These are phyloP conservation scores for Nesoenas mayeri DNA, from an alignment of 2,113 vertebrate genomes.

Conservation along the genomic window DNA sequence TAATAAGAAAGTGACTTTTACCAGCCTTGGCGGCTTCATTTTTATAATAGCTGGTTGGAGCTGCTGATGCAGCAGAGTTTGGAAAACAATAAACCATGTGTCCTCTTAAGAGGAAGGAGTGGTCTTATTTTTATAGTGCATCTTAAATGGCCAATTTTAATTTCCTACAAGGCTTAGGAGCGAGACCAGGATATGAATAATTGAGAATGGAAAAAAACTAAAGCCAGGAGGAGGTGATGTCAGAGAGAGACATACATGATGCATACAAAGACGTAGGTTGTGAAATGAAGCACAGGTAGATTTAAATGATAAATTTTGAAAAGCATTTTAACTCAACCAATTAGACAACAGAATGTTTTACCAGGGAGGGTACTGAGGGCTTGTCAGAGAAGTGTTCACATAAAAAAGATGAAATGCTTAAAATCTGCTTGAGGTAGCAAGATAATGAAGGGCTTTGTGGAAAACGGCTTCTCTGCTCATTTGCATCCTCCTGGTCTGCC, in stretches of 20 bases:
- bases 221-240: background rate
- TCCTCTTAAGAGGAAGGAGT: background rate
- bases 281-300: background rate
- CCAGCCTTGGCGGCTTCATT: background rate
- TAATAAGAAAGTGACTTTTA: constrained; percentile 38
- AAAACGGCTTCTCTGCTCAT: background rate
- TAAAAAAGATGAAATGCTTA: background rate
- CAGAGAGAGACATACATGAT: background rate
- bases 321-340: background rate
- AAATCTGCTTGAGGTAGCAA: background rate
- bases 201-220: background rate
- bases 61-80: constrained; percentile 5
- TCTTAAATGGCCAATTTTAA: background rate
- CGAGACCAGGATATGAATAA: background rate
- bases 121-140: background rate
- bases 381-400: background rate
- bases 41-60: background rate
- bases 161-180: background rate
- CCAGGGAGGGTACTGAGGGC: background rate
- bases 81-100: constrained; percentile 24
- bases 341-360: background rate
- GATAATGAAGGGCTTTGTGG: background rate
- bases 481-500: background rate
- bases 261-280: background rate
- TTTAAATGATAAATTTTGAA: background rate